Base-by-base conservation (phyloP, 1,140 invertebrate genomes). In the Cherax destructor region DNA sequence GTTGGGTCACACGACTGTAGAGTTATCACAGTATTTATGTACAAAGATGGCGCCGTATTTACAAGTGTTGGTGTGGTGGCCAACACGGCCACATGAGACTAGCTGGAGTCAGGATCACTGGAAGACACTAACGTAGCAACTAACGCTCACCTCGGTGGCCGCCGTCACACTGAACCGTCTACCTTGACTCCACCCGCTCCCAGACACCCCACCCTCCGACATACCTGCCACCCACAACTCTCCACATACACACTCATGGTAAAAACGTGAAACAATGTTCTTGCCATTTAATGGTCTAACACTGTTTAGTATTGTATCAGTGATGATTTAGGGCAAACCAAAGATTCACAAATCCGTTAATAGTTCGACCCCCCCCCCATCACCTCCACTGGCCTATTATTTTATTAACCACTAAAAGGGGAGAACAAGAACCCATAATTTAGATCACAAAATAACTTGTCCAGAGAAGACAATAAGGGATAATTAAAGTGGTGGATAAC, bases 91-190 rank as follows among this genome's bases (percentile, higher is more conserved):
- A 49, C 16, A 3, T 47, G 3, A 21, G 76, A 59, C 30, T 65
- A 47, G 18, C 4, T 11, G 61, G 59, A 56, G 52, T 2, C 30
- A n/a, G 24, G 81, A 10, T 10, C 30, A 3, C 47, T 7, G n/a
- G 56, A 30, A 56, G 52, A 56, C 52, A 56, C 52, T 9, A 13
- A 10, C 9, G 52, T 13, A 11, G 52, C 11, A 56, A 56, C 52
- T 21, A 16, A n/a, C n/a, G 69, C 18, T n/a, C 59, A n/a, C 16
- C 52, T 30, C 56, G 49, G 79, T 76, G 69, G 72, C 84, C 47
- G 24, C 47, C 84, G 47, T 69, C 69, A 59, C 52, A 86, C 84
- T 86, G 84, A 86, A 21, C 83, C n/a, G 30, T 49, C n/a, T 56
- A 47, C 86, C 52, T 16, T 3, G 11, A 21, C 76, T 24, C 61